These are phyloP conservation scores for Cinclus cinclus DNA, from an alignment of 2,113 vertebrate species.

Conservation along the genomic window DNA sequence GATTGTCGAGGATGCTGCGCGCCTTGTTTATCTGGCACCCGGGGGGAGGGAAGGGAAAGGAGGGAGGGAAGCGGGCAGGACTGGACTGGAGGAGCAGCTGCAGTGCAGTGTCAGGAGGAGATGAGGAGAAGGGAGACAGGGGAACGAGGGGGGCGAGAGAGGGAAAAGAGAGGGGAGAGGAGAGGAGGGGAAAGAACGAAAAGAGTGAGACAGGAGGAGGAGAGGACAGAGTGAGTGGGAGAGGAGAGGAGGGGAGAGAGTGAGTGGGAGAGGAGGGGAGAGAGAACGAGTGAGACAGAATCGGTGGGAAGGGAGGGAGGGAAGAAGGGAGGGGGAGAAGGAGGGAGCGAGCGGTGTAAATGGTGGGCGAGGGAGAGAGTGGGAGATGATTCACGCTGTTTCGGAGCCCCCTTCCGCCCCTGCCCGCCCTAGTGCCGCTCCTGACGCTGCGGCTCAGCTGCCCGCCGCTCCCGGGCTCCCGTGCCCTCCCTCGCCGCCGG, in stretches of 20 bases:
- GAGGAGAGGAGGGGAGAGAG: conserved; percentile 61
- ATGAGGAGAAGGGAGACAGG: conserved; percentile 5
- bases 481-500: conserved; percentile 58
- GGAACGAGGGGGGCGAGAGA: conserved; percentile 44
- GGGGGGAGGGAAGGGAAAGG: conserved; percentile 56
- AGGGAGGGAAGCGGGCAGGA: conserved; percentile 73
- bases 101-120: conserved; percentile 72
- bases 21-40: conserved; percentile 55
- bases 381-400: conserved; percentile 58
- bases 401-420: conserved; percentile 40
- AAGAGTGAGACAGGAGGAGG: conserved; percentile 53
- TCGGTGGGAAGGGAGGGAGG: background rate
- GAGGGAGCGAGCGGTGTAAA: conserved; percentile 37
- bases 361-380: conserved; percentile 48
- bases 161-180: conserved; percentile 1
- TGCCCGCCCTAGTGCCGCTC: conserved; percentile 61
- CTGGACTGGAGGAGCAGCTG: conserved; percentile 73
- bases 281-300: conserved; percentile 36
- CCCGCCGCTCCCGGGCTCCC: conserved; percentile 60
- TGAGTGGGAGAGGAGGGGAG: conserved; percentile 62
- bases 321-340: background rate
- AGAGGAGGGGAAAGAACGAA: conserved; percentile 39
- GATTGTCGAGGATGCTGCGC: conserved; percentile 43
- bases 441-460: conserved; percentile 60
- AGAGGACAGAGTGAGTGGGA: conserved; percentile 64